Evolutionary conservation across 1,140 invertebrate species (phyloP), one percentile per base, ranked within the genome.

Genomic region (Drusus annulatus): DNA sequence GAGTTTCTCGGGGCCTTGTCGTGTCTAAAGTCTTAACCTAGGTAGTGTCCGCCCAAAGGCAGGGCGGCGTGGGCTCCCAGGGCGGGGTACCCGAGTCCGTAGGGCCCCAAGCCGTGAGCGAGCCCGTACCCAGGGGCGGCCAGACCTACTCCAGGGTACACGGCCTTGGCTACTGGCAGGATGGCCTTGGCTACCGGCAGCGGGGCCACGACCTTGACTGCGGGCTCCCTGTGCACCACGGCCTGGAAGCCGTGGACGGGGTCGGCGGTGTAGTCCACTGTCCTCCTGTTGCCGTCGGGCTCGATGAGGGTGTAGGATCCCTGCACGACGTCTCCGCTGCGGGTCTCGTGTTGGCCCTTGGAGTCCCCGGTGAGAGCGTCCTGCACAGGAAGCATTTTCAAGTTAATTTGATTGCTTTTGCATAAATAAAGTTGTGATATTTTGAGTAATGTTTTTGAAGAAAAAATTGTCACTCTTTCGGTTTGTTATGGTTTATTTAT

Each of bases 241-340:
- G 89, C 89, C 75, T 90, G 90, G 86, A 90, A 90, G 65, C 90
- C 89, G 82, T 90, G 85, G n/a, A 90, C 86, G 7, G 89, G 87
- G 85, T 89, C 88, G 16, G 87, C 89, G 50, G 87, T 89, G 85
- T 89, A 92, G 79, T 90, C 88, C 56, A 90, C 90, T 79, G 87
- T 86, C 74, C 89, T 86, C 10, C 87, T 86, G 51, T 87, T 90
- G 80, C 91, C 91, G 79, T 92, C 91, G 36, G 91, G 89, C 81
- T 91, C 90, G 17, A 91, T 87, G 16, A 91, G 83, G 21, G 88
- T 88, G 85, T 91, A 91, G 73, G 86, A 86, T 60, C 91, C 91
- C 83, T 91, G 87, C 52, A 91, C 91, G n/a, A 91, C 87, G 84
- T 92, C 91, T 68, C 91, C 91, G 82, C 87, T 88, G 76, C 91